Base-by-base conservation (phyloP, 2,113 vertebrate species). In the Pelecanoides urinatrix region DNA sequence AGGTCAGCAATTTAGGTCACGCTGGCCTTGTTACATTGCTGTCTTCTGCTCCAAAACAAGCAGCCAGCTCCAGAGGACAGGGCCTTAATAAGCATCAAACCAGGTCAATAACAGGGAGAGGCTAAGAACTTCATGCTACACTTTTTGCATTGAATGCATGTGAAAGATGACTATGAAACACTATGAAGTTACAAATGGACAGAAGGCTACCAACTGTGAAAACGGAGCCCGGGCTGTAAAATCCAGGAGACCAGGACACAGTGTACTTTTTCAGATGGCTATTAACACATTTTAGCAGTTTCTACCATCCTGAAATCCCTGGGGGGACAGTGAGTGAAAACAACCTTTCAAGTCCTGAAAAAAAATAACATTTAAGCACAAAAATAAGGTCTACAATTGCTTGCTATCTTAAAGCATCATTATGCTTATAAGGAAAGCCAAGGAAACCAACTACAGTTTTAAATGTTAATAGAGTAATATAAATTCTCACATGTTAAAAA, bases 321-420 rank as follows among this genome's bases (percentile, higher is more conserved):
- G 45, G 9, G 9, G 13, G 26, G 8, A 15, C 0, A 0, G 21
- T 15, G 5, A 2, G 18, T 11, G 11, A 36, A 15, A 75, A 30
- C 7, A 44, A 22, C 12, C 25, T 21, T 38, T 16, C 14, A 73
- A 50, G 23, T 67, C 40, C 50, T 47, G 34, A 85, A 6, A 32
- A 59, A 59, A 50, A 20, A 4, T 6, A 42, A 47, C 12, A 44
- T 38, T 38, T 2, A 52, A 66, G 45, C 32, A 6, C 4, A 62
- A 50, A 68, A 52, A 62, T 47, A 47, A 73, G 30, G 20, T 49
- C 61, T 44, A 16, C 10, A 15, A 8, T 40, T 58, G 15, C 56
- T 86, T 55, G 21, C 44, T 20, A 38, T 25, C n/a, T 40, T 75
- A 66, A 65, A 59, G 7, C 58, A 84, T 22, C 58, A 40, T 36